Base-by-base conservation (phyloP, 2,888 invertebrate genomes). In the Eledone cirrhosa region DNA sequence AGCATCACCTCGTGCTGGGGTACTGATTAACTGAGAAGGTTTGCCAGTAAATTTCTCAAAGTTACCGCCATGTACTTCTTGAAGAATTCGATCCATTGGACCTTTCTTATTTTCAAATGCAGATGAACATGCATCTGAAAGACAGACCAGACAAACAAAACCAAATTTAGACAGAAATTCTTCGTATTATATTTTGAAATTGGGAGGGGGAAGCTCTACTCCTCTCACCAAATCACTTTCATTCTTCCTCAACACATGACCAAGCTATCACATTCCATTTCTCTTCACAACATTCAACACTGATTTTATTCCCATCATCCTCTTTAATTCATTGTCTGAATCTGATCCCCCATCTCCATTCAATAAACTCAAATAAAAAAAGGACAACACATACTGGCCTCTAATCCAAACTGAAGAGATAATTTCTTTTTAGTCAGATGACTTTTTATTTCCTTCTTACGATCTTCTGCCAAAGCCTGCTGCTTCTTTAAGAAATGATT, bases 1-100 rank as follows among this genome's bases (percentile, higher is more conserved):
- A 13, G 31, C 41, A 1, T 11, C 41, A 41, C n/a, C 22, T 19
- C 48, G 79, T 77, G 84, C 84, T n/a, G 48, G 76, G 11, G 76
- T 76, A 16, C 48, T 76, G 31, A 72, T 33, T 2, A 72, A 24
- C 29, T 41, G 29, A 11, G 19, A 13, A 16, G 48, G 5, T 29
- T 48, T 29, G 14, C 29, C 24, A 14, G n/a, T 14, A 11, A 48
- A 48, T 19, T 48, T 24, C n/a, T 47, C 81, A 81, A 86, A 88
- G 81, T 87, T 88, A 11, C 88, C 89, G 41, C 83, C 82, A 79
- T 88, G 88, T 33, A 89, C 84, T 76, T 88, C 87, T 74, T 84
- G 81, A 16, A 89, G 81, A 33, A 89, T 84, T 48, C 82, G 82
- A 65, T 89, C 88, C 31, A 88, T 67, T 1, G 88, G 80, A 78